Conservation (phyloP, 2,113 vertebrate genomes). For the Laticauda colubrina region DNA sequence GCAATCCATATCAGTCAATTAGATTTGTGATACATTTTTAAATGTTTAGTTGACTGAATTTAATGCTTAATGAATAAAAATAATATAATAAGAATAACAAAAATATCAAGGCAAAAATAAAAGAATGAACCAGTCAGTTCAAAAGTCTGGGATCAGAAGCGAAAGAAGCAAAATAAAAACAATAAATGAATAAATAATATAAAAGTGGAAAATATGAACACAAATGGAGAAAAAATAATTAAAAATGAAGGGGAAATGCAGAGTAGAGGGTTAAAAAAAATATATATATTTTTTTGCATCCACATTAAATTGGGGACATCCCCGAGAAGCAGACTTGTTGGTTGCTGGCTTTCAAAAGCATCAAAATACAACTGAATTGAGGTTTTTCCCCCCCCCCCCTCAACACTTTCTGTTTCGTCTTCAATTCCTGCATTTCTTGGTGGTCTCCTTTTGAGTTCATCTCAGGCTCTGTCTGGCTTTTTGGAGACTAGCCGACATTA, state of each 20-base stretch:
- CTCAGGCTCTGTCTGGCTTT: background rate
- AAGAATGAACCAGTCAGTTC: background rate
- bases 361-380: background rate
- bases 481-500: background rate
- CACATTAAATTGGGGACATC: background rate
- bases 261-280: background rate
- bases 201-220: background rate
- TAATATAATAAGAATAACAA: too few relatives aligned
- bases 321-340: background rate
- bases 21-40: too few relatives aligned
- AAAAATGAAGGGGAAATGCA: background rate
- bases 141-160: background rate
- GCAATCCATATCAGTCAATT: too few relatives aligned
- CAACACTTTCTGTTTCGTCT: background rate
- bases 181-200: background rate
- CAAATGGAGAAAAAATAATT: background rate
- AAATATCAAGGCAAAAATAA: background rate
- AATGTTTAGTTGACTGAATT: too few relatives aligned
- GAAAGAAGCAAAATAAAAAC: background rate
- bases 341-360: background rate
- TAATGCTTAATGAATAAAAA: too few relatives aligned
- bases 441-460: background rate
- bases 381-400: accelerated
- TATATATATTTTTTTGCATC: background rate
- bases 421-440: background rate